Evolutionary conservation across 2,797 vertebrate species (phyloP), one percentile per base, ranked within the genome.

Genomic region (Paratrypauchen microcephalus): DNA sequence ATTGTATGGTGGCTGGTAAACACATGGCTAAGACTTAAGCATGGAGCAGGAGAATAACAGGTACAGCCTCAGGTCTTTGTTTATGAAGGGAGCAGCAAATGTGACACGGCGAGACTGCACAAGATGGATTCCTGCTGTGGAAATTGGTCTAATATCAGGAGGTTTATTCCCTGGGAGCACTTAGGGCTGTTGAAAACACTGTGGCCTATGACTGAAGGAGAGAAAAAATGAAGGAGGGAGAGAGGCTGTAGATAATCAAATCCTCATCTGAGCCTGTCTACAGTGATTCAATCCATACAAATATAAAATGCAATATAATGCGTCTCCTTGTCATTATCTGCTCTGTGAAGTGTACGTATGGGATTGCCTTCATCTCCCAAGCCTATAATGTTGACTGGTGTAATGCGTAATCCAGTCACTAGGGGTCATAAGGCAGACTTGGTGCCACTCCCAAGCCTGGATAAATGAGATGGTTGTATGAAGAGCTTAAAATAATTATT

Each of bases 81-180:
- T 82, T 84, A 78, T 74, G 84, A 82, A 52, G 79, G 78, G 79
- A 79, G 75, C 81, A 83, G 83, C 72, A 68, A 73, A 70, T 72
- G 86, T 87, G 83, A 83, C 80, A 74, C 74, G 48, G 63, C 3
- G 61, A 36, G 65, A 72, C 75, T 65, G 79, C 76, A 69, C 73
- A 83, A 88, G 86, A 90, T 88, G 82, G 89, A 90, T 90, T 87
- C 79, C 82, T 75, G 71, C 23, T 65, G 82, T 83, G 81, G 74
- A 87, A 90, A 90, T 83, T 81, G 83, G 80, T 83, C 72, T 84
- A 81, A 86, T 84, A 80, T 79, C 83, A 65, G 76, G 76, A 78
- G 70, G 77, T 83, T 78, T 86, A 75, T 85, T 87, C 76, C 75
- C 82, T 66, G 62, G 62, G 78, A 78, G 73, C 54, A 62, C 48